Conservation (phyloP, 1,140 invertebrate genomes). For the Lerema accius region DNA sequence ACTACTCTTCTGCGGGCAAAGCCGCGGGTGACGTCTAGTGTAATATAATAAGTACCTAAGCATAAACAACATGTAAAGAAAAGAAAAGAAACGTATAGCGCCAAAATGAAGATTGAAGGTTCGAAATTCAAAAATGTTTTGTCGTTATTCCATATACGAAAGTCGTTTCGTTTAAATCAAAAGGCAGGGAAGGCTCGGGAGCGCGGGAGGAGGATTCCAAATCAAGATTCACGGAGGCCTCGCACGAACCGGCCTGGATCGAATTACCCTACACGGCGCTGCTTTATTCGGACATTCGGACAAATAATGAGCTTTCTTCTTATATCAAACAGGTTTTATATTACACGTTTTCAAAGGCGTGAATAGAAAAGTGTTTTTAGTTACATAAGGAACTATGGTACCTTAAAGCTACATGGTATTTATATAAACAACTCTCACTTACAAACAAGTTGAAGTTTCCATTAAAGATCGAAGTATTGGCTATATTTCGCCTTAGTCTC, state of each 20-base stretch:
- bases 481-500: background rate
- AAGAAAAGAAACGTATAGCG: no score
- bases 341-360: slow-evolving; percentile 18
- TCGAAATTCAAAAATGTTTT: slow-evolving; percentile 8
- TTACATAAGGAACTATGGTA: background rate
- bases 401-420: background rate
- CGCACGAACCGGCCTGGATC: slow-evolving; percentile 53
- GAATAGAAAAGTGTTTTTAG: background rate
- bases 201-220: slow-evolving; percentile 48
- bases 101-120: background rate
- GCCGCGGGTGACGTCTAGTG: no score
- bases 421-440: background rate
- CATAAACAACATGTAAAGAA: no score
- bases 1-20: no score
- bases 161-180: slow-evolving; percentile 59
- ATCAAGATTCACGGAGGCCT: slow-evolving; percentile 58
- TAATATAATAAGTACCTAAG: no score
- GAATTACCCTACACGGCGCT: slow-evolving; percentile 43
- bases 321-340: slow-evolving; percentile 21
- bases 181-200: slow-evolving; percentile 48
- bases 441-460: background rate
- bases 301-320: slow-evolving; percentile 35
- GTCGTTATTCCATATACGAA: slow-evolving; percentile 28
- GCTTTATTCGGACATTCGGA: slow-evolving; percentile 34
- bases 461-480: background rate